These are phyloP conservation scores for Crypturellus undulatus DNA, from an alignment of 2,113 vertebrate species.

Conservation along the genomic window DNA sequence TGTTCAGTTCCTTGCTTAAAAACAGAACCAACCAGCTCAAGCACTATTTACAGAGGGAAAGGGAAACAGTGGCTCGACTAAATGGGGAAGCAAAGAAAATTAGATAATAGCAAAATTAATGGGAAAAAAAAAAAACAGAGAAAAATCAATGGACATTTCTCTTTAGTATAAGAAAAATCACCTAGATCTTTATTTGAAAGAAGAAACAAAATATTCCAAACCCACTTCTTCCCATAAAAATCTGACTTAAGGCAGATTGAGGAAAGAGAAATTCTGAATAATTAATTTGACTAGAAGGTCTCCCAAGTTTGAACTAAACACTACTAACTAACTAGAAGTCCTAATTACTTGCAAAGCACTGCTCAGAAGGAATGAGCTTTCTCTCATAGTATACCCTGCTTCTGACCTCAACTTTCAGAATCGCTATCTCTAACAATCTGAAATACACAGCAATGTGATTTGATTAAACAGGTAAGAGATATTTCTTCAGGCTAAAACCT, in stretches of 20 bases:
- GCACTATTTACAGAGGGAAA: background rate
- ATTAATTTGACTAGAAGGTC: background rate
- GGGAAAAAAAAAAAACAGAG: background rate
- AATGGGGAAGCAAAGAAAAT: background rate
- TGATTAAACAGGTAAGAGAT: background rate
- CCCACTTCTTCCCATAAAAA: background rate
- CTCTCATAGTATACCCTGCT: background rate
- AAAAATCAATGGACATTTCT: background rate
- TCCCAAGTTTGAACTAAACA: background rate
- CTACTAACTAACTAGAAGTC: background rate
- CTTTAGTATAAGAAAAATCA: background rate
- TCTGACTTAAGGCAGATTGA: rapidly evolving
- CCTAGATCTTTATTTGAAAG: background rate
- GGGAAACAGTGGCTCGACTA: background rate
- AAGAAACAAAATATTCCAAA: background rate
- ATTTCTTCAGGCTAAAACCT: background rate
- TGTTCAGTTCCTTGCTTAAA: too few species aligned
- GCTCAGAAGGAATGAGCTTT: background rate
- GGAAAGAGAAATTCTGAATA: background rate
- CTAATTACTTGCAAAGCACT: background rate
- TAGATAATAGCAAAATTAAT: background rate
- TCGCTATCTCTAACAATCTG: background rate
- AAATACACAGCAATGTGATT: rapidly evolving
- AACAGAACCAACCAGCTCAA: background rate
- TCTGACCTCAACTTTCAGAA: background rate